Percentiles rank a stretch among this genome's conserved stretches.
phyloP scores from a whole-genome alignment of 2,888 invertebrate genomes.

The Gibbula magus region DNA sequence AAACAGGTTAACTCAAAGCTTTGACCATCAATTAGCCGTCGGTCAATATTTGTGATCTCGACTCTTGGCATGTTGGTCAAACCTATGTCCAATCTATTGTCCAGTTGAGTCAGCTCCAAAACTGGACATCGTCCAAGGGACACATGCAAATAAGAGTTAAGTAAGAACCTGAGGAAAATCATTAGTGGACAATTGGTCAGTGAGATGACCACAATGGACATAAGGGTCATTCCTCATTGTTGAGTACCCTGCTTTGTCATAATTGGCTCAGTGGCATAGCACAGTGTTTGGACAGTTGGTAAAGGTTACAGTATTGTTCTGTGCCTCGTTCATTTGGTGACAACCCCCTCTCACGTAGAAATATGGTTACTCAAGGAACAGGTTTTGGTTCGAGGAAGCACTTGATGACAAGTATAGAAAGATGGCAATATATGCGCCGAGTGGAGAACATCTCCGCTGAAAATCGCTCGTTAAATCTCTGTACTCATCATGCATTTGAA shows the following conservation, averaged over 20 bases:
- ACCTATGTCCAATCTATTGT: neutral
- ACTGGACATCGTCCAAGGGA: neutral
- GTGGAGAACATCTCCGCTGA: too few relatives aligned
- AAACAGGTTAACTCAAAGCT: constrained; percentile 12
- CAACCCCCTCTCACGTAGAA: neutral
- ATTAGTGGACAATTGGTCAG: neutral
- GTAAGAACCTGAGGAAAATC: constrained; percentile 3
- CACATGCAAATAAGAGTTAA: neutral
- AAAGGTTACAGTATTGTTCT: neutral
- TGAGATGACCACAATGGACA: neutral
- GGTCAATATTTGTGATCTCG: constrained; percentile 18
- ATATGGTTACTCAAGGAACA: neutral
- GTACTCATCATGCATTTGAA: too few relatives aligned
- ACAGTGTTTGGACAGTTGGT: constrained; percentile 18
- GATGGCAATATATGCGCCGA: too few relatives aligned
- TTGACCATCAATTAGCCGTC: neutral
- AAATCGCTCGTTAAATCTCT: too few relatives aligned
- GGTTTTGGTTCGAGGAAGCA: too few relatives aligned
- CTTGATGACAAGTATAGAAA: too few relatives aligned
- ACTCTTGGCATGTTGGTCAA: neutral
- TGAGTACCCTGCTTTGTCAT: neutral
- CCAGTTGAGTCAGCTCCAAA: neutral
- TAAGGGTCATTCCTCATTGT: neutral
- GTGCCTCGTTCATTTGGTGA: neutral
- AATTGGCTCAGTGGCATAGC: constrained; percentile 6